These are phyloP conservation scores for Drosophila ustulata DNA, from an alignment of 2,888 invertebrate species.

Conservation along the genomic window DNA sequence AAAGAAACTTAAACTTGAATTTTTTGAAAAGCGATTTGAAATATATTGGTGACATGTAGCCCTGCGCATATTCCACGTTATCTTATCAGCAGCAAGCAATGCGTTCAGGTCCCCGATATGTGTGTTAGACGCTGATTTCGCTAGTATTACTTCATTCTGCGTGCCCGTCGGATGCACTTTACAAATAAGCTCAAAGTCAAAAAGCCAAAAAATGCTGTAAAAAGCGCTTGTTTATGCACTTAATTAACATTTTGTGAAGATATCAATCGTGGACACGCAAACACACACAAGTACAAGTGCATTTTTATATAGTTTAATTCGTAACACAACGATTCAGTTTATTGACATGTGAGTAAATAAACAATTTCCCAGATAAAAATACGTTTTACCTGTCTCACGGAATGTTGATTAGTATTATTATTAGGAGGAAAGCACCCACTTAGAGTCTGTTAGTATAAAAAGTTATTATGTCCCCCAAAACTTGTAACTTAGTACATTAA, in stretches of 20 bases:
- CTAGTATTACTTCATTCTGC: slow-evolving; percentile 69
- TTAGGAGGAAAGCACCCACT: slow-evolving; percentile 10
- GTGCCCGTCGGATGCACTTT: slow-evolving; percentile 50
- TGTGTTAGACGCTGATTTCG: slow-evolving; percentile 40
- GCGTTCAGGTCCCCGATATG: slow-evolving; percentile 28
- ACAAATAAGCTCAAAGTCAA: slow-evolving; percentile 25
- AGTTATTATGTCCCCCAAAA: slow-evolving; percentile 26
- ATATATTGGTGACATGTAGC: slow-evolving; percentile 33
- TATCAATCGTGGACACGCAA: background rate
- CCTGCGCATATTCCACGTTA: slow-evolving; percentile 51
- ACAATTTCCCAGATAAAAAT: slow-evolving; percentile 33
- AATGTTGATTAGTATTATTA: slow-evolving; percentile 17
- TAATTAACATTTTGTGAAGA: slow-evolving; percentile 15
- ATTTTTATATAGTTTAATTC: slow-evolving; percentile 12
- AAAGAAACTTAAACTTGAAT: background rate
- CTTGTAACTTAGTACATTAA: slow-evolving; percentile 18
- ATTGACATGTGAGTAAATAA: slow-evolving; percentile 46
- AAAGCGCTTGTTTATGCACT: slow-evolving; percentile 16
- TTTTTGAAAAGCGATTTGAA: background rate
- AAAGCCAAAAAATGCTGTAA: slow-evolving; percentile 10
- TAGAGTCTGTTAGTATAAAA: slow-evolving; percentile 16
- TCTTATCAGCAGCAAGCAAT: slow-evolving; percentile 60
- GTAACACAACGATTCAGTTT: slow-evolving; percentile 10
- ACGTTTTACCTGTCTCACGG: slow-evolving; percentile 27
- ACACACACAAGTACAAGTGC: background rate